Conservation (phyloP, 2,113 vertebrate species). For the Murina feae region DNA sequence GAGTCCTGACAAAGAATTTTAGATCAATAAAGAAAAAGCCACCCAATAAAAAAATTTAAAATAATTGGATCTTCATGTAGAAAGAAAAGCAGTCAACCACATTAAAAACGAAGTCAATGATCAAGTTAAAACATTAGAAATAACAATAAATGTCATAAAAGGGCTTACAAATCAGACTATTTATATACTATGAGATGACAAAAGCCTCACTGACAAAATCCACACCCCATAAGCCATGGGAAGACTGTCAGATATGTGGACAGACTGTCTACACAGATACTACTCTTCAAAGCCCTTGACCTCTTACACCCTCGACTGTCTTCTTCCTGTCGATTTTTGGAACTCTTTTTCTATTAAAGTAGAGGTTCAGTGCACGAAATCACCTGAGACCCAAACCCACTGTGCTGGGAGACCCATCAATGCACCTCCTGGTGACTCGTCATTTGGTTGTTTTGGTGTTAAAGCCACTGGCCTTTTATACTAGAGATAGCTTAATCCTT, state of each 20-base stretch:
- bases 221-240: background rate
- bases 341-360: background rate
- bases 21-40: background rate
- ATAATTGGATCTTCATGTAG: background rate
- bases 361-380: too few relatives aligned
- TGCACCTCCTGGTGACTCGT: too few relatives aligned
- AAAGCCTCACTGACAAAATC: background rate
- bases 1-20: background rate
- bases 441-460: too few relatives aligned
- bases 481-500: background rate
- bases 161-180: background rate
- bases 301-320: background rate
- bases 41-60: background rate
- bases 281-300: background rate
- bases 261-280: background rate
- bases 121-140: background rate
- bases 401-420: too few relatives aligned
- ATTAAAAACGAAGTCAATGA: background rate
- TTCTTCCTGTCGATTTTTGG: background rate
- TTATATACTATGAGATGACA: background rate
- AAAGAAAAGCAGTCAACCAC: background rate
- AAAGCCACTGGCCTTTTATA: too few relatives aligned
- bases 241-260: fast-evolving
- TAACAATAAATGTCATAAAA: background rate
- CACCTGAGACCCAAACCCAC: too few relatives aligned